Evolutionary conservation across 2,113 vertebrate genomes (phyloP), one percentile per base, ranked within the genome.

Genomic region (Oncorhynchus kisutch): DNA sequence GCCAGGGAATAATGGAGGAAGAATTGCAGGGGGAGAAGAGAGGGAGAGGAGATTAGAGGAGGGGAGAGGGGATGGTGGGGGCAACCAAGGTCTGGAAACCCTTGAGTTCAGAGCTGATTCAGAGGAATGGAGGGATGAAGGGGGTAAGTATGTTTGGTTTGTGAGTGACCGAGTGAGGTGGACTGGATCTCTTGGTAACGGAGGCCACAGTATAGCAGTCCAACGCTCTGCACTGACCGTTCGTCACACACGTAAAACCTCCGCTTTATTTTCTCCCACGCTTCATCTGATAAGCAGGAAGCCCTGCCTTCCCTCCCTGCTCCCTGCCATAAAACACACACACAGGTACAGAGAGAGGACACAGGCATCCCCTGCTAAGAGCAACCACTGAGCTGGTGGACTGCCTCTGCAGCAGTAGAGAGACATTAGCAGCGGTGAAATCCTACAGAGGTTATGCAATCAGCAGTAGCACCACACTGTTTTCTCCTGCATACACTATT

Each of bases 211-310:
- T n/a, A 64, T 64, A n/a, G 62, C 67, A 39, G 16, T 16, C 18
- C 67, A 4, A 45, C 39, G 3, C 34, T 70, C 18, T 70, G 34
- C 62, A 24, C 22, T 64, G 62, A 18, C 62, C n/a, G 22, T 64
- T n/a, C 22, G 62, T 64, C 62, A 45, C 39, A 45, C 39, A 45
- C 39, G 9, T 45, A 70, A 51, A 70, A 12, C 69, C 69, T 12
- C 18, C 2, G n/a, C 22, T 70, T 70, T 70, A 45, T 70, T 70
- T 70, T 70, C 69, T 70, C 69, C 69, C 69, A 70, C 69, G 69
- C 69, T 70, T 70, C 45, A 70, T 70, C 69, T 70, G 69, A 70
- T 45, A 70, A 48, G 67, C 31, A 45, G 67, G 39, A 70, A 39
- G n/a, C 67, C 18, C 39, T 24, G 11, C 65, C 25, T 67, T 27